Base-by-base conservation (phyloP, 2,113 vertebrate species). In the Trochalopteron elliotii region DNA sequence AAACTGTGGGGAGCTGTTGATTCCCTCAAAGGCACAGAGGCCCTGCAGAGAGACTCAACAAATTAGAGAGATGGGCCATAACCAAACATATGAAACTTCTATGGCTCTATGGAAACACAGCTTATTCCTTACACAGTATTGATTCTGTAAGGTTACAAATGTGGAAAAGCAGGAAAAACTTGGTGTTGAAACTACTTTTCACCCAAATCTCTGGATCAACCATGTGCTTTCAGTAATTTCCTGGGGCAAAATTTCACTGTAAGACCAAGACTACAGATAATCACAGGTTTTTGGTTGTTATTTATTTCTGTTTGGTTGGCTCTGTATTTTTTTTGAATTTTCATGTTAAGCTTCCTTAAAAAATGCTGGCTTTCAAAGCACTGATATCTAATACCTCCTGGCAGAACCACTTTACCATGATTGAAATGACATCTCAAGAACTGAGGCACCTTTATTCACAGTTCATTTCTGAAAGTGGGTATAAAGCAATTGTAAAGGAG, bases 341-440 rank as follows among this genome's bases (percentile, higher is more conserved):
- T 78, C 44, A 44, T 47, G 16, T 55, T 71, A 82, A 79, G 40
- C 44, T 92, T 86, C 71, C 68, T 92, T 86, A 42, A 83, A 74
- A 92, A 74, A 28, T 77, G 49, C 68, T 86, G 50, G 67, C 70
- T 92, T 92, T 95, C 91, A 95, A 89, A 89, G 80, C 10, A 9
- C 14, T 92, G 93, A 91, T 84, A 93, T 27, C 33, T 33, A 91
- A 56, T 44, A 93, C 37, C 19, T 85, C 52, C 69, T 71, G 77
- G 61, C 78, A 94, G 67, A 95, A 84, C 28, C 44, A 71, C 49
- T 61, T 90, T 44, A 69, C 0, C 5, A 45, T 69, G 93, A 93
- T 69, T 93, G 94, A 95, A 96, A 93, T 15, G 49, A 70, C 70
- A 83, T 84, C 49, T 76, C 65, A 85, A 64, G 57, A 93, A 93